Conservation (phyloP, 2,888 invertebrate genomes). For the Lycocerus yunnanus region DNA sequence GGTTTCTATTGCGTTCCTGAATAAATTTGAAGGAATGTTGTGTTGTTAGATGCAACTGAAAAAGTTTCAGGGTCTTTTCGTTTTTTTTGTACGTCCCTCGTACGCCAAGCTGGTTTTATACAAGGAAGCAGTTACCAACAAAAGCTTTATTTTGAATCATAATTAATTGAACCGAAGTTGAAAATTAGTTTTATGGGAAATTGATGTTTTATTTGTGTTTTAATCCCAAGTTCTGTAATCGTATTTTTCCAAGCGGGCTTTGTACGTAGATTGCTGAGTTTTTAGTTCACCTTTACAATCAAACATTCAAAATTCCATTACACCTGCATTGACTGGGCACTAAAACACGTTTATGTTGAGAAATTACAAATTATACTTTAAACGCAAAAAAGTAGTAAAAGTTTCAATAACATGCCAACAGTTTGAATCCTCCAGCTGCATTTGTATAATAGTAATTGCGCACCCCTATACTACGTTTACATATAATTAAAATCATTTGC, state of each 20-base stretch:
- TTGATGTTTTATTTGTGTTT: neutral
- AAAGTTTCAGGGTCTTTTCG: neutral
- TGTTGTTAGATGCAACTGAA: neutral
- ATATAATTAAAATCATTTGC: neutral
- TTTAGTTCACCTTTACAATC: neutral
- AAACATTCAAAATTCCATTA: conserved; percentile 4
- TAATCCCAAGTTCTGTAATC: neutral
- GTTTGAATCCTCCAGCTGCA: neutral
- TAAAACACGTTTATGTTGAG: neutral
- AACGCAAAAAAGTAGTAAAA: neutral
- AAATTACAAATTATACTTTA: neutral
- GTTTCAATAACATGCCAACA: neutral
- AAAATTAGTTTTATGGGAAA: neutral
- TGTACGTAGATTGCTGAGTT: too few relatives aligned
- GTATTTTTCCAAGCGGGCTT: neutral
- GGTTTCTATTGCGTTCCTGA: neutral
- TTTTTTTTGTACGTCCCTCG: neutral
- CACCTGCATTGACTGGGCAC: neutral
- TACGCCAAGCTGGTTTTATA: neutral
- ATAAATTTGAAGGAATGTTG: neutral
- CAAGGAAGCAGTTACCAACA: neutral
- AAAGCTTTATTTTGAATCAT: neutral
- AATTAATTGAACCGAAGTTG: neutral
- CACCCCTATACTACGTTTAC: neutral
- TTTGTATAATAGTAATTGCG: neutral